Evolutionary conservation across 2,113 vertebrate species (phyloP), one percentile per base, ranked within the genome.

Genomic region (Illadopsis cleaveri): DNA sequence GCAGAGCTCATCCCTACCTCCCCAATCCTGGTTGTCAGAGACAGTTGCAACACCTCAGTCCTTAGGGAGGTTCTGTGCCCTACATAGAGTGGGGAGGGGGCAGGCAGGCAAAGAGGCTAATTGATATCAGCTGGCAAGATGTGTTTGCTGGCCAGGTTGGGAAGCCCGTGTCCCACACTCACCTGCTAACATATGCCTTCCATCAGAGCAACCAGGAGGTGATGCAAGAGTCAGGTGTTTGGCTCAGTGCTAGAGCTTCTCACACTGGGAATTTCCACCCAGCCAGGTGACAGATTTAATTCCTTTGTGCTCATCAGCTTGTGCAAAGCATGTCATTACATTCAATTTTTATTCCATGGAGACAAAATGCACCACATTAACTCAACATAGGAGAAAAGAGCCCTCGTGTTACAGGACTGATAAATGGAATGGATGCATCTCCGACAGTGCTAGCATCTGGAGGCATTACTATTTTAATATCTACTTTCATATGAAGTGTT

Each of bases 391-490:
- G 35, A 84, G n/a, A 28, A 75, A 86, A 91, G 84, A 80, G 22
- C 31, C 54, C 37, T 80, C 42, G 35, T 22, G 16, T 53, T 77
- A 79, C 64, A 71, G 71, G 61, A 28, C 45, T 70, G 75, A 91
- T 87, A 86, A 89, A 80, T 48, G 16, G 64, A 95, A 80, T 1
- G 11, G 48, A 91, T 56, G 47, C 42, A 47, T 68, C 54, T 93
- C 89, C 22, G 22, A 85, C 80, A 72, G 57, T 14, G 13, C 18
- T 35, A 86, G 44, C 95, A 92, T 95, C 86, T 95, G 88, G 73
- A 92, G 42, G 35, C 65, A 77, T 96, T 91, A 88, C 33, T 90
- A 90, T 94, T 97, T 96, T 90, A 96, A 65, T 68, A 69, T 80
- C 86, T 89, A 61, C 47, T 94, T 90, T 77, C 64, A 38, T 51